These are phyloP conservation scores for Eupeodes corollae DNA, from an alignment of 1,140 invertebrate genomes.

Conservation along the genomic window DNA sequence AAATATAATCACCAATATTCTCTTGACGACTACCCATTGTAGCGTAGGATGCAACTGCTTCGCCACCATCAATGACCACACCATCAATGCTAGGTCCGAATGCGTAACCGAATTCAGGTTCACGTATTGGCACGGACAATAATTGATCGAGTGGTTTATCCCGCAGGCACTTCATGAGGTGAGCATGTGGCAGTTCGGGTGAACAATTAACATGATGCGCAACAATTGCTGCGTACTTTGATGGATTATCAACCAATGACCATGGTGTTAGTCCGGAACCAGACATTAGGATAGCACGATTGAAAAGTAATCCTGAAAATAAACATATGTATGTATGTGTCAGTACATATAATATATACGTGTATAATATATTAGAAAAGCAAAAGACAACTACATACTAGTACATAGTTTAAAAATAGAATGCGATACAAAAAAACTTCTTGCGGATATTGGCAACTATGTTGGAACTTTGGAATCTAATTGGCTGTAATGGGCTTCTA, in stretches of 20 bases:
- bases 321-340: too few relatives aligned
- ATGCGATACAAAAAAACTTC: too few relatives aligned
- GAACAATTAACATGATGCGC: conserved; percentile 80
- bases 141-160: conserved; percentile 62
- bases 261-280: conserved; percentile 88
- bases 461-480: too few relatives aligned
- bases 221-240: conserved; percentile 74
- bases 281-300: conserved; percentile 87
- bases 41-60: conserved; percentile 29
- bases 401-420: too few relatives aligned
- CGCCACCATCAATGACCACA: conserved; percentile 49
- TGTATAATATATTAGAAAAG: too few relatives aligned
- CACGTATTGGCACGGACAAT: conserved; percentile 61
- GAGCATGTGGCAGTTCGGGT: conserved; percentile 55
- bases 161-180: conserved; percentile 71
- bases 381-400: too few relatives aligned
- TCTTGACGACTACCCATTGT: conserved; percentile 26
- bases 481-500: too few relatives aligned
- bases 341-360: too few relatives aligned
- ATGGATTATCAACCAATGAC: conserved; percentile 80
- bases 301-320: conserved; percentile 72
- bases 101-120: conserved; percentile 72
- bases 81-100: conserved; percentile 88
- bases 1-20: conserved; percentile 25
- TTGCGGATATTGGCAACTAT: too few relatives aligned